phyloP scores from a whole-genome alignment of 2,888 invertebrate genomes.

The Endomychus coccineus region DNA sequence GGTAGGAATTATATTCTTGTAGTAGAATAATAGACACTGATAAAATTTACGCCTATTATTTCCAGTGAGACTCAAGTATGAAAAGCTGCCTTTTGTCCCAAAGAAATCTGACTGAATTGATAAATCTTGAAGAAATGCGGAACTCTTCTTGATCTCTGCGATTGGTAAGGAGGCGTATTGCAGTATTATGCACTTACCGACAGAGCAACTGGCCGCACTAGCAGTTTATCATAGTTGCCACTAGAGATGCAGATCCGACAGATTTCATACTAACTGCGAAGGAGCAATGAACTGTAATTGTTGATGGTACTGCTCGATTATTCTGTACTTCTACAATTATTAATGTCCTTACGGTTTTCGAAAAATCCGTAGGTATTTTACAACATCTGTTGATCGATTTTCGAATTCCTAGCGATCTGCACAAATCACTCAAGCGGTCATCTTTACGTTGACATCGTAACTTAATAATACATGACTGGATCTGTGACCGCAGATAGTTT shows the following conservation, averaged over 20 bases:
- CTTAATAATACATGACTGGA: too few species aligned
- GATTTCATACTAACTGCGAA: conserved; percentile 34
- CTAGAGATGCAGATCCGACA: conserved; percentile 35
- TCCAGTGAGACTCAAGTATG: too few species aligned
- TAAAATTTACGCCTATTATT: too few species aligned
- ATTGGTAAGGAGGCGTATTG: not conserved
- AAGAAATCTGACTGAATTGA: not conserved
- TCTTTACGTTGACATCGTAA: too few species aligned
- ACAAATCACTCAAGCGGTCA: conserved; percentile 23
- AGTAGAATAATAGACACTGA: too few species aligned
- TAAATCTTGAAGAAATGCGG: not conserved
- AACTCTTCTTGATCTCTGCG: not conserved
- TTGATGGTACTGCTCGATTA: conserved; percentile 35
- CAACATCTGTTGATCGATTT: conserved; percentile 31
- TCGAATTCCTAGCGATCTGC: conserved; percentile 27
- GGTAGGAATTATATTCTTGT: too few species aligned
- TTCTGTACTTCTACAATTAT: conserved; percentile 25
- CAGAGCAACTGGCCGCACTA: conserved; percentile 3
- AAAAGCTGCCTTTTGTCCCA: too few species aligned
- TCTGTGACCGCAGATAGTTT: too few species aligned
- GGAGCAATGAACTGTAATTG: conserved; percentile 37
- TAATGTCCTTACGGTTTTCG: conserved; percentile 22
- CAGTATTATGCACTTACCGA: not conserved
- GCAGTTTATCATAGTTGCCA: conserved; percentile 35
- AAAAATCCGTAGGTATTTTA: conserved; percentile 28